Conservation (phyloP, 2,888 invertebrate genomes). For the Anoplius nigerrimus region DNA sequence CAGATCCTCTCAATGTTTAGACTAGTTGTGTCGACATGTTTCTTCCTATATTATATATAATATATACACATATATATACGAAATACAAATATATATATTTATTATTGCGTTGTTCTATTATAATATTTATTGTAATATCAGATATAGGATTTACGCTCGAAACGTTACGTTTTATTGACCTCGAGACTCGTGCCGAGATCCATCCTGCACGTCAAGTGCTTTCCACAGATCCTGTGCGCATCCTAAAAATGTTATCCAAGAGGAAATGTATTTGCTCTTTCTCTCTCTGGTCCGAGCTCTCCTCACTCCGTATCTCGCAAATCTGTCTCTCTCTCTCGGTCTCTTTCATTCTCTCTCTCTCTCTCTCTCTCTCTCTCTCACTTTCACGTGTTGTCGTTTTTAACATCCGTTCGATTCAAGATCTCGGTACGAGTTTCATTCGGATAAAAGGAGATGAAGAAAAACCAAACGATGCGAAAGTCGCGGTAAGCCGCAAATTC, state of each 20-base stretch:
- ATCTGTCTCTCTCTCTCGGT: slow-evolving; percentile 9
- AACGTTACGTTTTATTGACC: slow-evolving; percentile 58
- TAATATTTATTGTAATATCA: slow-evolving; percentile 73
- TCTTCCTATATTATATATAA: slow-evolving; percentile 69
- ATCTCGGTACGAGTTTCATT: slow-evolving; percentile 57
- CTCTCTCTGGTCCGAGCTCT: slow-evolving; percentile 14
- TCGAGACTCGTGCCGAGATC: slow-evolving; percentile 57
- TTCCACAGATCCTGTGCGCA: neutral
- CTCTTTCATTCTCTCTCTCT: neutral
- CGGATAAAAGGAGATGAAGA: slow-evolving; percentile 28
- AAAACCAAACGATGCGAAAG: slow-evolving; percentile 36
- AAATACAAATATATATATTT: slow-evolving; percentile 69
- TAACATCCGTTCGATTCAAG: slow-evolving; percentile 25
- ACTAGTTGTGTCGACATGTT: slow-evolving; percentile 72
- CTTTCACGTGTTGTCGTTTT: slow-evolving; percentile 14
- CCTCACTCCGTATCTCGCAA: too few relatives aligned
- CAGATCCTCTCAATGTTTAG: slow-evolving; percentile 69
- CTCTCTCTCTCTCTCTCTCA: neutral
- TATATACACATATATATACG: slow-evolving; percentile 55
- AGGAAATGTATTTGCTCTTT: neutral
- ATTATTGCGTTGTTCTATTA: slow-evolving; percentile 75
- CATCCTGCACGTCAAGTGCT: slow-evolving; percentile 1
- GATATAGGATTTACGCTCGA: slow-evolving; percentile 65
- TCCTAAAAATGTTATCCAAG: neutral
- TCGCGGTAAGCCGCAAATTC: slow-evolving; percentile 47